Conservation (phyloP, 2,113 vertebrate species). For the Anseranas semipalmata region DNA sequence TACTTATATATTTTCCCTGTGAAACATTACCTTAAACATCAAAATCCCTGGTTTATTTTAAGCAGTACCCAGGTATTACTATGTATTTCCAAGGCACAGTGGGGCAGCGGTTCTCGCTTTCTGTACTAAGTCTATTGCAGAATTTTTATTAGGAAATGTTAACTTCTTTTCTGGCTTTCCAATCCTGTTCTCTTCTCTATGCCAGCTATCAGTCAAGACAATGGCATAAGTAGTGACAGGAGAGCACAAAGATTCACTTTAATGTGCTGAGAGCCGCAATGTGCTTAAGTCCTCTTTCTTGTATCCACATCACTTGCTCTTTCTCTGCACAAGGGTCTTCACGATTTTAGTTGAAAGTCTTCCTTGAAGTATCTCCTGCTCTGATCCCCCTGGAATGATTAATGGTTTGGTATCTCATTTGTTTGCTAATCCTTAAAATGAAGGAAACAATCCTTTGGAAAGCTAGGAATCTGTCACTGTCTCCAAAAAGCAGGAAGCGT, state of each 20-base stretch:
- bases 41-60: neutral
- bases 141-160: neutral
- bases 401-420: neutral
- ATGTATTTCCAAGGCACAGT: neutral
- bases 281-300: neutral
- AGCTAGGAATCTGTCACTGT: constrained; percentile 18
- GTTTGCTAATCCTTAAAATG: constrained; percentile 4
- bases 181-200: neutral
- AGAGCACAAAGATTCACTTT: neutral
- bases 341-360: neutral
- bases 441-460: neutral
- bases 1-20: neutral
- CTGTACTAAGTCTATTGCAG: neutral
- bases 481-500: constrained; percentile 21
- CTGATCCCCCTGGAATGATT: neutral
- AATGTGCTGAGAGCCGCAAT: neutral
- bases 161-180: neutral
- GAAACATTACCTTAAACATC: neutral
- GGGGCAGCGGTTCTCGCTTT: neutral
- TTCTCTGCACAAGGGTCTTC: neutral
- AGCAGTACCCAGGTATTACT: neutral
- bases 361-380: neutral
- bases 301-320: neutral
- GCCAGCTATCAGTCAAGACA: neutral
- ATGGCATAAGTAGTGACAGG: neutral